phyloP scores from a whole-genome alignment of 2,888 invertebrate genomes.

The Prenolepis imparis region DNA sequence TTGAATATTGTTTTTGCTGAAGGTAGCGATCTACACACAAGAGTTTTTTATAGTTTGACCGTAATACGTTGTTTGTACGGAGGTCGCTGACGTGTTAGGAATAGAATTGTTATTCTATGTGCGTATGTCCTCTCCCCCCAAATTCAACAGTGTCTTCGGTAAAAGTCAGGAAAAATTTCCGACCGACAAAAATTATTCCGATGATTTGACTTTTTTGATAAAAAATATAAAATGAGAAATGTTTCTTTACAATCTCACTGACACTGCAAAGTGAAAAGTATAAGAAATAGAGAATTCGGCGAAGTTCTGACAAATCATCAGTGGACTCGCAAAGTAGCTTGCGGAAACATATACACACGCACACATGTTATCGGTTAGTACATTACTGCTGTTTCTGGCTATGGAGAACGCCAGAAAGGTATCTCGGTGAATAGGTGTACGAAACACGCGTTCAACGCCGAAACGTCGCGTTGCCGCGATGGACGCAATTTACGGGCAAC shows the following conservation, averaged over 20 bases:
- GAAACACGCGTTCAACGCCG: constrained; percentile 32
- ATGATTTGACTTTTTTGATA: neutral
- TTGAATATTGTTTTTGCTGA: neutral
- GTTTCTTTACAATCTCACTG: neutral
- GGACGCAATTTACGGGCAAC: constrained; percentile 74
- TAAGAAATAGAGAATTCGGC: neutral
- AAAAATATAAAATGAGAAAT: neutral
- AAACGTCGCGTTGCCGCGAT: constrained; percentile 40
- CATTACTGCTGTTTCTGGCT: constrained; percentile 7
- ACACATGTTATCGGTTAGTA: neutral
- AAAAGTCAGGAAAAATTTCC: neutral
- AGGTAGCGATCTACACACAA: neutral
- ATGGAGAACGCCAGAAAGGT: constrained; percentile 22
- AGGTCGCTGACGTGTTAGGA: neutral
- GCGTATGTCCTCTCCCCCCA: neutral
- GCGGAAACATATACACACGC: neutral
- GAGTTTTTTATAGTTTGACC: neutral
- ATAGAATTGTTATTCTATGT: neutral
- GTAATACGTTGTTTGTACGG: neutral
- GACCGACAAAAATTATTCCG: neutral
- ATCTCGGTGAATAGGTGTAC: constrained; percentile 7
- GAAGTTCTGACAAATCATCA: neutral
- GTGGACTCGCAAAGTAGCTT: neutral
- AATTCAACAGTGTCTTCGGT: neutral
- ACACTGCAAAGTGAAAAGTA: neutral